Conservation (phyloP, 1,140 invertebrate genomes). For the Euura lappo region DNA sequence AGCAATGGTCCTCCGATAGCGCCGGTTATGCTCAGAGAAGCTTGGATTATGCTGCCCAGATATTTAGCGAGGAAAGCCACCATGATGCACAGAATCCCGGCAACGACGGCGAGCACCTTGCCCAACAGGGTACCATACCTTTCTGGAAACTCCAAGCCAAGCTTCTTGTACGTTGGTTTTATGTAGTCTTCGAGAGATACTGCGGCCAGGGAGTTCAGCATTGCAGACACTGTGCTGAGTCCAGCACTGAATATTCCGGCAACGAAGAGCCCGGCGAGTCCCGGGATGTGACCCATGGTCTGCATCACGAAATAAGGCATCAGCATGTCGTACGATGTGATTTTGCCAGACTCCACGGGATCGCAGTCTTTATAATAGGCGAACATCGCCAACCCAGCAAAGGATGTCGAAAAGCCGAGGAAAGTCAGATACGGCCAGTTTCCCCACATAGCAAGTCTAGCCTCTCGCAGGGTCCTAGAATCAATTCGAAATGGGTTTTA, state of each 20-base stretch:
- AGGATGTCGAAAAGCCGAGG: conserved; percentile 69
- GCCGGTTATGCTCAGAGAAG: conserved; percentile 75
- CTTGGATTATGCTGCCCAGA: conserved; percentile 74
- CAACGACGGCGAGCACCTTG: conserved; percentile 68
- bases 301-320: conserved; percentile 78
- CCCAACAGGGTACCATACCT: conserved; percentile 48
- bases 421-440: conserved; percentile 69
- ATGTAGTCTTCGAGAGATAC: conserved; percentile 83
- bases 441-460: conserved; percentile 67
- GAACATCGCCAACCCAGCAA: conserved; percentile 78
- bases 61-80: conserved; percentile 72
- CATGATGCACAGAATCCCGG: conserved; percentile 69
- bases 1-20: conserved; percentile 78
- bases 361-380: conserved; percentile 74
- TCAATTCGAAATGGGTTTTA: conserved; percentile 63
- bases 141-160: conserved; percentile 19
- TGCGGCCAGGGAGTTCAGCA: conserved; percentile 82
- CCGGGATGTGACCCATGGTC: conserved; percentile 66
- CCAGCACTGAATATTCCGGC: conserved; percentile 79
- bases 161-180: conserved; percentile 45
- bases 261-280: conserved; percentile 77
- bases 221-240: conserved; percentile 79
- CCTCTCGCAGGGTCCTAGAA: conserved; percentile 68
- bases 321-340: conserved; percentile 53
- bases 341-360: conserved; percentile 63